Evolutionary conservation across 2,113 vertebrate species (phyloP).

Genomic region (Xiphorhynchus elegans): DNA sequence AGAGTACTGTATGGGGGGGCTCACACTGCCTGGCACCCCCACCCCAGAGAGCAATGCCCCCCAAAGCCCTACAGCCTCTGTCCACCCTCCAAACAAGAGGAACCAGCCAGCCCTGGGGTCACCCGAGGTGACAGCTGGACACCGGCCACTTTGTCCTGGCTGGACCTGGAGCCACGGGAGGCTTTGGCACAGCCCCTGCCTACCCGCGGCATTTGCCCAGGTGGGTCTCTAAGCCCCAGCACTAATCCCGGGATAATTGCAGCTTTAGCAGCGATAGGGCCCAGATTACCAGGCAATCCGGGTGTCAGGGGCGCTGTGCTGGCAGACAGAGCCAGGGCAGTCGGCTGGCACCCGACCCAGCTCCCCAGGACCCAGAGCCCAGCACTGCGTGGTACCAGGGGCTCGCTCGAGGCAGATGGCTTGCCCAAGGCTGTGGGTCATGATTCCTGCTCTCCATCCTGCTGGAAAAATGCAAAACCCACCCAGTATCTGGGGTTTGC

Average conservation of each 20-base stretch:
- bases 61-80: background rate
- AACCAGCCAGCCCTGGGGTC: background rate
- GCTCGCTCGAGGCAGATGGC: accelerated
- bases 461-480: background rate
- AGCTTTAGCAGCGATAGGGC: conserved; percentile 41
- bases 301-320: background rate
- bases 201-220: background rate
- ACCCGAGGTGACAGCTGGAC: background rate
- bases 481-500: background rate
- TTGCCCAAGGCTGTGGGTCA: background rate
- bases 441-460: background rate
- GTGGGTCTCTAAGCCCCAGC: conserved; percentile 5
- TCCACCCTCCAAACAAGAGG: background rate
- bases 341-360: background rate
- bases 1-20: accelerated
- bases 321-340: background rate
- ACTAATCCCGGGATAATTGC: conserved; percentile 20
- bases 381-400: accelerated
- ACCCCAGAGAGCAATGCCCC: accelerated
- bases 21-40: accelerated
- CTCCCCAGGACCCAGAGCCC: background rate
- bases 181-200: background rate
- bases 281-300: background rate
- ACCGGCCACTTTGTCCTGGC: background rate
- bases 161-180: background rate